Base-by-base conservation (phyloP, 2,113 vertebrate species). In the Centrocercus urophasianus region DNA sequence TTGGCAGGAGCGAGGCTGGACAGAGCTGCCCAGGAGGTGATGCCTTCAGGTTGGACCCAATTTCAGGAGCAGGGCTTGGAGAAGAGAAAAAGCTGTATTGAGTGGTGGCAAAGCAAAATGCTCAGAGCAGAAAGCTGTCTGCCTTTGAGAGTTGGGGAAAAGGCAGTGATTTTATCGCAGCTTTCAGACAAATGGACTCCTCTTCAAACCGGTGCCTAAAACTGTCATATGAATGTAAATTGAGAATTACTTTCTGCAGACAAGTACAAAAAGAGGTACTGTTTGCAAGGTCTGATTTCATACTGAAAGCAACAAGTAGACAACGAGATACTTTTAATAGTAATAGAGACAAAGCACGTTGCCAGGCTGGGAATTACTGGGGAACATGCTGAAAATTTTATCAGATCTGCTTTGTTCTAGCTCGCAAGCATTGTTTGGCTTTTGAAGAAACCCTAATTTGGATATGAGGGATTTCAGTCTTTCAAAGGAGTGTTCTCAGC, bases 211-310 rank as follows among this genome's bases (percentile, higher is more conserved):
- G 0, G 11, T 67, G 36, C 28, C 38, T 77, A 30, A 66, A 34
- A 7, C 15, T 78, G 36, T 36, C 74, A 21, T 28, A 45, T 16
- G 38, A 83, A 36, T 52, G 72, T 52, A 96, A 83, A 81, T 0
- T 45, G 38, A 78, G 65, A 67, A 81, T 71, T 11, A 47, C 75
- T 88, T 91, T 91, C 72, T 91, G 69, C 76, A 88, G 69, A 47
- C 20, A 45, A 71, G 34, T 61, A 38, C 28, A 71, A 43, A 83
- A 83, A 80, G 43, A 78, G n/a, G 18, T 42, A 12, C 42, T 4
- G 2, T 57, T 42, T 52, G n/a, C 65, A 40, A 91, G 40, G 40
- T 81, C 40, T 75, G 32, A 86, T 88, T 95, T 83, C 67, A 75
- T 81, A 48, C 69, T 66, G 72, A 80, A 73, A 93, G n/a, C 56